Evolutionary conservation across 37 sponge, comb jelly and placozoan species (phyloP).

Genomic region (Lycopodina hypogea): DNA sequence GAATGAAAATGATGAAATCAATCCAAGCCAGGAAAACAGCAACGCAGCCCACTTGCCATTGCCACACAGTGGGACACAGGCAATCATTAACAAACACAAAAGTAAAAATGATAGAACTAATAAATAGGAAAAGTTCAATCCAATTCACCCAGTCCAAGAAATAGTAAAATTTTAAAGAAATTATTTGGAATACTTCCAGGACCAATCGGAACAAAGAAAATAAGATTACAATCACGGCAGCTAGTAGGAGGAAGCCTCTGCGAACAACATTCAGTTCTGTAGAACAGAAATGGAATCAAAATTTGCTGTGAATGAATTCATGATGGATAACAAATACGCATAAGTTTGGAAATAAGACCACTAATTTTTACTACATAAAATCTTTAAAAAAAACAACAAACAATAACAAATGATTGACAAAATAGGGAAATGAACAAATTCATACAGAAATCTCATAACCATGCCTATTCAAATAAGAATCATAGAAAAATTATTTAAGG

Average conservation of each 20-base stretch:
- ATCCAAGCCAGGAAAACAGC: conserved; percentile 90
- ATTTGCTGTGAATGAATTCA: too few species aligned
- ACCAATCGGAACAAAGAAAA: conserved; percentile 45
- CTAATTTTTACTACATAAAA: too few species aligned
- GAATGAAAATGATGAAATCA: conserved; percentile 75
- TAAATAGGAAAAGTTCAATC: conserved; percentile 44
- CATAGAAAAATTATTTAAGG: too few species aligned
- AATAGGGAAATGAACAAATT: too few species aligned
- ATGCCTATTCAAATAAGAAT: too few species aligned
- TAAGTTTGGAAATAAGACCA: too few species aligned
- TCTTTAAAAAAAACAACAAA: too few species aligned
- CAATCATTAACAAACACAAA: conserved; percentile 32
- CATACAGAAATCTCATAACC: too few species aligned
- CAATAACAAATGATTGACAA: too few species aligned
- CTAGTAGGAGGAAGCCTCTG: conserved; percentile 12
- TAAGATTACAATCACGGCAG: conserved; percentile 41
- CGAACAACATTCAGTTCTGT: not conserved
- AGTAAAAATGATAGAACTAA: conserved; percentile 54
- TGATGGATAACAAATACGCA: too few species aligned
- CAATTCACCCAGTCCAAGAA: conserved; percentile 58
- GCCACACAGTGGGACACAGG: conserved; percentile 51
- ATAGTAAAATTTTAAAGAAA: conserved; percentile 36
- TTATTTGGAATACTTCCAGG: conserved; percentile 56
- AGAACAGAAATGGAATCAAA: not conserved
- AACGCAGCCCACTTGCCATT: conserved; percentile 86